Percentiles rank a stretch among this genome's conserved stretches.
phyloP scores from a whole-genome alignment of 2,113 vertebrate genomes.

The Gymnocephalus cernua region DNA sequence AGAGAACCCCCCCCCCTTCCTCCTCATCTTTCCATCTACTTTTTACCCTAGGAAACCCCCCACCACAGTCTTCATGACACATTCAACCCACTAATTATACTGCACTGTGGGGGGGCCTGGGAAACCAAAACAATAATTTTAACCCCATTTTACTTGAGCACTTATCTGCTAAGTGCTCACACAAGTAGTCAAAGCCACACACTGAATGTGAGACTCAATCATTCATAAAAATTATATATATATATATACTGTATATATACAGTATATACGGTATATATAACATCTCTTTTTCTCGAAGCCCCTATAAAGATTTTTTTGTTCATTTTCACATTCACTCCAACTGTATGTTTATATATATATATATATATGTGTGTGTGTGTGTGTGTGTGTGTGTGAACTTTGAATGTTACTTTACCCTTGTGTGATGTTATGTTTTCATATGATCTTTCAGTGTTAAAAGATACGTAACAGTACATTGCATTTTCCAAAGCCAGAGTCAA shows the following conservation, averaged over 20 bases:
- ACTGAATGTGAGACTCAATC: constrained; percentile 15
- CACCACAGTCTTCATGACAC: constrained; percentile 56
- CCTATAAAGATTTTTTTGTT: no score
- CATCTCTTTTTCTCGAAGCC: no score
- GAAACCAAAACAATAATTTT: constrained; percentile 73
- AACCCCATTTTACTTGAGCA: constrained; percentile 49
- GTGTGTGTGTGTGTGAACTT: no score
- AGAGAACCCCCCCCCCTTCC: constrained; percentile 38
- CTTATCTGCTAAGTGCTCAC: constrained; percentile 58
- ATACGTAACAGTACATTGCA: background rate
- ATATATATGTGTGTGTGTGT: no score
- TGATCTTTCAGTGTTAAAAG: background rate
- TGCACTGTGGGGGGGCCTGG: constrained; percentile 51
- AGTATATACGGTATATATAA: no score
- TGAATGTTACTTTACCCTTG: no score
- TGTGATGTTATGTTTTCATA: background rate
- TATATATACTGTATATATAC: no score
- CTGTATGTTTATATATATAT: no score
- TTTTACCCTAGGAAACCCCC: constrained; percentile 71
- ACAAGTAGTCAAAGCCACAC: constrained; percentile 49
- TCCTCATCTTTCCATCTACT: constrained; percentile 69
- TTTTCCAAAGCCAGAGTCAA: constrained; percentile 7
- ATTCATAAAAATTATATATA: background rate
- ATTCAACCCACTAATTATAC: constrained; percentile 66
- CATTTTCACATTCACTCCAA: no score